These are phyloP conservation scores for Cyclopterus lumpus DNA, from an alignment of 2,797 vertebrate genomes.

Conservation along the genomic window DNA sequence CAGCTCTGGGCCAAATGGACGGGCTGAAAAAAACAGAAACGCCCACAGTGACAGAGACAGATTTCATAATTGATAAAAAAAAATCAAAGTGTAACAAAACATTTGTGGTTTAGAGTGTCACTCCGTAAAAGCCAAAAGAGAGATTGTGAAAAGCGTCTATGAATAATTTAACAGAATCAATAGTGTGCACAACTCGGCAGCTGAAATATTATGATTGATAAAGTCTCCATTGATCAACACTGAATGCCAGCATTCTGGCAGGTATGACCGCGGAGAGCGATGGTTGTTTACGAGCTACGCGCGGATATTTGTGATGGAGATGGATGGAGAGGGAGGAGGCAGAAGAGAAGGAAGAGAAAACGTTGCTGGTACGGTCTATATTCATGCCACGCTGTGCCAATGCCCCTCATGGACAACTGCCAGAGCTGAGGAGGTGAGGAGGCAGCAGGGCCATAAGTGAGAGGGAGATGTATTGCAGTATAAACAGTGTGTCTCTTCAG, in stretches of 20 bases:
- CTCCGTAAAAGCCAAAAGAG: slow-evolving; percentile 30
- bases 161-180: slow-evolving; percentile 72
- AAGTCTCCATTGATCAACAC: slow-evolving; percentile 51
- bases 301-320: slow-evolving; percentile 10
- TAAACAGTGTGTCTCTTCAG: slow-evolving; percentile 54
- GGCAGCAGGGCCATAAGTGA: slow-evolving; percentile 37
- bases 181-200: slow-evolving; percentile 26
- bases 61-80: slow-evolving; percentile 38
- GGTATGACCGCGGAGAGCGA: slow-evolving; percentile 13
- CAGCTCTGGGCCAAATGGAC: slow-evolving; percentile 92
- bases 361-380: slow-evolving; percentile 35
- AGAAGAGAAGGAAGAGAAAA: slow-evolving; percentile 35
- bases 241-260: slow-evolving; percentile 37
- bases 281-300: slow-evolving; percentile 34
- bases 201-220: slow-evolving; percentile 63
- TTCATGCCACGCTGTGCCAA: slow-evolving; percentile 38
- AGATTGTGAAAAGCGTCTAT: slow-evolving; percentile 33
- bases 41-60: slow-evolving; percentile 21
- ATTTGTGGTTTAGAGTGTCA: slow-evolving; percentile 29
- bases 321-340: slow-evolving; percentile 34
- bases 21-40: slow-evolving; percentile 80
- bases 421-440: slow-evolving; percentile 50
- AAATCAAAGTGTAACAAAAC: slow-evolving; percentile 48
- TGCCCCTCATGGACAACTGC: slow-evolving; percentile 49
- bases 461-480: slow-evolving; percentile 53